Conservation (phyloP, 2,113 vertebrate species). For the Pelodiscus sinensis region DNA sequence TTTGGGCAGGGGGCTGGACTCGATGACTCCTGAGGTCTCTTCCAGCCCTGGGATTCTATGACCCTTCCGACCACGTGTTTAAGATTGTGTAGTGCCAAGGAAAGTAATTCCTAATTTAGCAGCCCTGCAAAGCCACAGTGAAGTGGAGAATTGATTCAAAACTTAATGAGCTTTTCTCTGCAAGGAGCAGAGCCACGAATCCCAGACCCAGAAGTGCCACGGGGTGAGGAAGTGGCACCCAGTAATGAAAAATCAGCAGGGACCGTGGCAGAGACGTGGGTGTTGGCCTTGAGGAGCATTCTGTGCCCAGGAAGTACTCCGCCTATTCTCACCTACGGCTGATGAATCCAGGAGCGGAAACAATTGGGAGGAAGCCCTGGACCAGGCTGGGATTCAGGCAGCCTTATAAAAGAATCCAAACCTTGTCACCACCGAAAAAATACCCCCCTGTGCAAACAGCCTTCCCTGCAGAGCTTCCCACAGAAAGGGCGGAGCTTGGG, state of each 20-base stretch:
- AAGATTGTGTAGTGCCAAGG: not conserved
- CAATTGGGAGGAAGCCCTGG: not conserved
- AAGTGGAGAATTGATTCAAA: not conserved
- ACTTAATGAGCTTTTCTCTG: not conserved
- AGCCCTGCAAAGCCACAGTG: not conserved
- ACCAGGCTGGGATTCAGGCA: not conserved
- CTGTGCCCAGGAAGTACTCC: not conserved
- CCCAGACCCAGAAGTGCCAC: not conserved
- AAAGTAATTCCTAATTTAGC: not conserved
- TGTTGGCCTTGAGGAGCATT: not conserved
- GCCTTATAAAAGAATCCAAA: not conserved
- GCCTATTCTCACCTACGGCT: not conserved
- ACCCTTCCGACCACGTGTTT: not conserved
- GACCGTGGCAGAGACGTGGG: not conserved
- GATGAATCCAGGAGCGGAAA: not conserved
- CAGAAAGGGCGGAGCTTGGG: too few species aligned
- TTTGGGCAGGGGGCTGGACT: too few species aligned
- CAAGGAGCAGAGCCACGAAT: not conserved
- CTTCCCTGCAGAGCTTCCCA: not conserved
- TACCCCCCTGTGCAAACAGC: not conserved
- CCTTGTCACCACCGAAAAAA: not conserved
- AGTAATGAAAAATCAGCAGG: not conserved
- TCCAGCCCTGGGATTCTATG: too few species aligned
- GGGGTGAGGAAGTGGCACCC: not conserved
- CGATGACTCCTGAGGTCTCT: too few species aligned